Conservation (phyloP, 2,888 invertebrate species). For the Alsophila aescularia region DNA sequence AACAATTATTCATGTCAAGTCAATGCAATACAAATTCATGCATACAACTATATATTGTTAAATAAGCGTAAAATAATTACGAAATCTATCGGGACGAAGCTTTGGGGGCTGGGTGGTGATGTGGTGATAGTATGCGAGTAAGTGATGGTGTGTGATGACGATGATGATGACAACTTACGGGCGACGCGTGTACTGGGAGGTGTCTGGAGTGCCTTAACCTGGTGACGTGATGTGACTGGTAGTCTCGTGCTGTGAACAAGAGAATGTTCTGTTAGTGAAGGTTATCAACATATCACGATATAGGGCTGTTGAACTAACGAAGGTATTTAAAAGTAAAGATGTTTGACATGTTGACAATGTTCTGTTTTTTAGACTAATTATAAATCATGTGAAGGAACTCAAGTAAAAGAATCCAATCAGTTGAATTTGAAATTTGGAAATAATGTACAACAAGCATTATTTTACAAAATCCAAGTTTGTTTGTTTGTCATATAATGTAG, state of each 20-base stretch:
- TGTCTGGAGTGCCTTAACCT: slow-evolving; percentile 77
- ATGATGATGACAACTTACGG: slow-evolving; percentile 64
- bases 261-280: slow-evolving; percentile 28
- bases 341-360: too few species aligned
- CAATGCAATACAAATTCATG: slow-evolving; percentile 37
- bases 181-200: slow-evolving; percentile 62
- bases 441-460: too few species aligned
- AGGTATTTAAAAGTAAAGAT: too few species aligned
- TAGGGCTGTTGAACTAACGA: too few species aligned
- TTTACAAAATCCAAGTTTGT: too few species aligned
- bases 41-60: slow-evolving; percentile 46
- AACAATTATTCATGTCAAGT: slow-evolving; percentile 19
- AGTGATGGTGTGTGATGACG: slow-evolving; percentile 31
- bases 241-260: slow-evolving; percentile 68
- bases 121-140: slow-evolving; percentile 43
- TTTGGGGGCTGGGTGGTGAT: slow-evolving; percentile 53
- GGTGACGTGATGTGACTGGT: slow-evolving; percentile 72
- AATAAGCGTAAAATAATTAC: slow-evolving; percentile 69
- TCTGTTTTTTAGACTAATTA: too few species aligned
- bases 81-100: slow-evolving; percentile 73
- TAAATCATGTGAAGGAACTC: too few species aligned
- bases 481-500: too few species aligned
- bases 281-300: too few species aligned
- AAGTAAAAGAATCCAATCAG: too few species aligned
- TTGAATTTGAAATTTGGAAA: too few species aligned